phyloP scores from a whole-genome alignment of 92 coral and sea anemone genomes.

The Hydrozoanthus gracilis region DNA sequence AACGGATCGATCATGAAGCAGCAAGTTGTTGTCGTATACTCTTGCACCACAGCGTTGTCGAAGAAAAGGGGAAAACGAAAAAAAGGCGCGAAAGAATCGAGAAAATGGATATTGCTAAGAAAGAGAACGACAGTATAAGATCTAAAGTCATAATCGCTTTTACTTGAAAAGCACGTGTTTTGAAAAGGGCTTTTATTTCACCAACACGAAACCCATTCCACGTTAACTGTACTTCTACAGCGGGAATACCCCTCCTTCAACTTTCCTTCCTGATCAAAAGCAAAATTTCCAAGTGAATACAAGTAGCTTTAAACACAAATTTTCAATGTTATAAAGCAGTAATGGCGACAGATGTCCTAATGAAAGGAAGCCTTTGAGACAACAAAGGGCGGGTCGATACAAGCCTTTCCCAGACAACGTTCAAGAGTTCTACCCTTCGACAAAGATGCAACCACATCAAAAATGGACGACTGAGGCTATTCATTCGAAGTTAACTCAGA shows the following conservation, averaged over 20 bases:
- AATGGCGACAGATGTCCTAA: slow-evolving; percentile 38
- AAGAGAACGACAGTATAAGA: slow-evolving; percentile 9
- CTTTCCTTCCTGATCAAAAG: not conserved
- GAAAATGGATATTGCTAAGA: slow-evolving; percentile 33
- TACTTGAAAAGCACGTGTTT: slow-evolving; percentile 37
- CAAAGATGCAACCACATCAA: slow-evolving; percentile 40
- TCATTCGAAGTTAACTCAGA: slow-evolving; percentile 19
- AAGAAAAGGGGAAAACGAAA: not conserved
- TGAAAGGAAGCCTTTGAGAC: slow-evolving; percentile 16
- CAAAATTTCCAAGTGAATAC: slow-evolving; percentile 6
- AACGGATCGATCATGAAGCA: not conserved
- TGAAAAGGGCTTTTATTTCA: not conserved
- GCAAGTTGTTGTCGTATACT: not conserved
- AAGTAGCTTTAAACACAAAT: not conserved
- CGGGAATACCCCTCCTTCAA: slow-evolving; percentile 1
- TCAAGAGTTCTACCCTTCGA: slow-evolving; percentile 10
- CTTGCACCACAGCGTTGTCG: slow-evolving; percentile 23
- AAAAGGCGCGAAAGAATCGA: not conserved
- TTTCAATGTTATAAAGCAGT: not conserved
- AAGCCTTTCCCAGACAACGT: slow-evolving; percentile 13
- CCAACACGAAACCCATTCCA: not conserved
- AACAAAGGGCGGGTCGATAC: slow-evolving; percentile 36
- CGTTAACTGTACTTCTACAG: not conserved
- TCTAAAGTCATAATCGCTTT: not conserved
- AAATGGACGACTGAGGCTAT: slow-evolving; percentile 41